Evolutionary conservation across 2,888 invertebrate genomes (phyloP).

Genomic region (Hetaerina titia): DNA sequence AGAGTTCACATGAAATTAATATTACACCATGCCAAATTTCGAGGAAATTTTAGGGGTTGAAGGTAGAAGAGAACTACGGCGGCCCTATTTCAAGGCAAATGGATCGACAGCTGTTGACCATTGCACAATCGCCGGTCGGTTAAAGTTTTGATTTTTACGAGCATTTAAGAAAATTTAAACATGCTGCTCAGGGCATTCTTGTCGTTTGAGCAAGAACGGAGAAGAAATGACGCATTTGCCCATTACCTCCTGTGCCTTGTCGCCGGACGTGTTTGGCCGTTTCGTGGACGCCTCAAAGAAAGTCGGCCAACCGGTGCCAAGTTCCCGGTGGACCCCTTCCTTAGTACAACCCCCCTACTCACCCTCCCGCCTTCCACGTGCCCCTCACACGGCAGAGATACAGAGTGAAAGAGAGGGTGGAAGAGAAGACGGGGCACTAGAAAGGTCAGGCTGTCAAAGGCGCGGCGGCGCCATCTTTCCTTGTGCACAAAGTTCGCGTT

Average conservation of each 20-base stretch:
- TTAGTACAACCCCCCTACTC: neutral
- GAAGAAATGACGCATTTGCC: neutral
- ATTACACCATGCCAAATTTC: neutral
- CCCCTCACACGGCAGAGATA: neutral
- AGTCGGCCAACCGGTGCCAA: neutral
- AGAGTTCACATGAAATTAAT: neutral
- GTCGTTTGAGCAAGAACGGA: neutral
- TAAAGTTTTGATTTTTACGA: neutral
- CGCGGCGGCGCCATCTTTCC: conserved; percentile 6
- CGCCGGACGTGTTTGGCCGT: neutral
- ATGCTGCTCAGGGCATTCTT: neutral
- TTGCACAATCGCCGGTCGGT: neutral
- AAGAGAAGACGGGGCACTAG: neutral
- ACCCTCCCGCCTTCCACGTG: neutral
- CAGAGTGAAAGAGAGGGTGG: neutral
- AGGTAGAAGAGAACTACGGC: neutral
- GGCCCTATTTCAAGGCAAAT: neutral
- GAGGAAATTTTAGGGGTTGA: neutral
- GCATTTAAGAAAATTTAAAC: neutral
- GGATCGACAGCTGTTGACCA: neutral
- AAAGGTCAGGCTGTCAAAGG: conserved; percentile 33
- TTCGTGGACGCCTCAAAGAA: neutral
- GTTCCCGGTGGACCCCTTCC: neutral
- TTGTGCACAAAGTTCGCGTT: neutral
- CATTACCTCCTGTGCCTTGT: neutral